Evolutionary conservation across 2,113 vertebrate genomes (phyloP), one percentile per base, ranked within the genome.

Genomic region (Xiphophorus hellerii): DNA sequence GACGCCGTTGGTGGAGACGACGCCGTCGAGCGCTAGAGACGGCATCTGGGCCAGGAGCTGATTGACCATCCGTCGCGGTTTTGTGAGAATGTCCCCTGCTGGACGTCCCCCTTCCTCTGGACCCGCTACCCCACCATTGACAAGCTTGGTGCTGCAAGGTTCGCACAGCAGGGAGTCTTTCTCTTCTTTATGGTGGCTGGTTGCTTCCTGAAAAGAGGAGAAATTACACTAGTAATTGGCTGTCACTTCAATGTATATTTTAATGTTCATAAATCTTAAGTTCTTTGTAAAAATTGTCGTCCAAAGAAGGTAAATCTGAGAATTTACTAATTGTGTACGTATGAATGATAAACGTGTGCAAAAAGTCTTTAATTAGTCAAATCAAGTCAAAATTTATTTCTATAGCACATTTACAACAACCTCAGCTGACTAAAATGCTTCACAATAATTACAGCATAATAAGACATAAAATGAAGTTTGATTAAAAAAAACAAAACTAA

Each of bases 181-280:
- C 1, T 72, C 71, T 14, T 76, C 75, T 69, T 33, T 70, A 37
- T 11, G 25, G 76, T 64, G 69, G 73, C 69, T 15, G 83, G 67
- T 73, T n/a, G 28, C 83, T 75, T 92, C 92, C 94, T 95, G 78
- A 2, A 71, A 74, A 81, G 17, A 69, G 62, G 66, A 30, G 2
- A 62, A 79, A 70, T 75, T 5, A 9, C 0, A 35, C 28, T n/a
- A n/a, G 22, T 58, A n/a, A 58, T 8, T 10, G 11, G 44, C 5
- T 48, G 39, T 15, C 44, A 48, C 44, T 5, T 48, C 17, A 48
- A 7, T 20, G 39, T 42, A 42, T 4, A 14, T 48, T 15, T 58
- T 58, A 12, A 37, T 37, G 25, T n/a, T n/a, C 51, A 10, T 54
- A 25, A 54, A 25, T 58, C 25, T 58, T 11, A 2, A 58, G 44